Conservation (phyloP, 2,113 vertebrate species). For the Parus major region DNA sequence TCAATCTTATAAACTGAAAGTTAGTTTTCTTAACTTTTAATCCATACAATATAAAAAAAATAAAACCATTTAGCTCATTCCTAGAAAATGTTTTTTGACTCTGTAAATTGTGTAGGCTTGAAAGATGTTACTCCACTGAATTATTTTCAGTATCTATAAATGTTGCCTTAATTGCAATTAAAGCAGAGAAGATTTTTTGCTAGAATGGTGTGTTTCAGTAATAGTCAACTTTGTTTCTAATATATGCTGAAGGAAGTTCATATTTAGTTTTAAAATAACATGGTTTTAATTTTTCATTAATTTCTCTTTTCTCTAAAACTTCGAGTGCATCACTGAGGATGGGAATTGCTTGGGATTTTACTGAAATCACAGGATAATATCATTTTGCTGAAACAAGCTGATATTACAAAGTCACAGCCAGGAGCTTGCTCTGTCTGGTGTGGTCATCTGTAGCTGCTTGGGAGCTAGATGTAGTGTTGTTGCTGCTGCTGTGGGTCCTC, state of each 20-base stretch:
- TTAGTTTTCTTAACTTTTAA: not conserved
- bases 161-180: not conserved
- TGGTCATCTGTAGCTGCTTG: not conserved
- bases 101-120: not conserved
- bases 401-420: not conserved
- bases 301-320: not conserved
- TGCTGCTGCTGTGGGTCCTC: not conserved
- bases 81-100: not conserved
- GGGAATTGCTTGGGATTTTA: not conserved
- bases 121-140: not conserved
- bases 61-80: not conserved
- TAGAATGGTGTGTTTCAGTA: not conserved
- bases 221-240: not conserved
- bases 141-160: not conserved
- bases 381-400: not conserved
- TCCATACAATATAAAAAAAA: not conserved
- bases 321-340: not conserved
- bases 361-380: not conserved
- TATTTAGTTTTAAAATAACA: not conserved
- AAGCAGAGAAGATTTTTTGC: not conserved
- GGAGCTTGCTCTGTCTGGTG: not conserved
- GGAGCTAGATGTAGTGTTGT: not conserved
- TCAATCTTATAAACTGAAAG: not conserved
- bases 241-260: not conserved
- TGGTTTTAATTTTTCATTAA: not conserved